phyloP scores from a whole-genome alignment of 1,140 invertebrate species.

The Arion vulgaris region DNA sequence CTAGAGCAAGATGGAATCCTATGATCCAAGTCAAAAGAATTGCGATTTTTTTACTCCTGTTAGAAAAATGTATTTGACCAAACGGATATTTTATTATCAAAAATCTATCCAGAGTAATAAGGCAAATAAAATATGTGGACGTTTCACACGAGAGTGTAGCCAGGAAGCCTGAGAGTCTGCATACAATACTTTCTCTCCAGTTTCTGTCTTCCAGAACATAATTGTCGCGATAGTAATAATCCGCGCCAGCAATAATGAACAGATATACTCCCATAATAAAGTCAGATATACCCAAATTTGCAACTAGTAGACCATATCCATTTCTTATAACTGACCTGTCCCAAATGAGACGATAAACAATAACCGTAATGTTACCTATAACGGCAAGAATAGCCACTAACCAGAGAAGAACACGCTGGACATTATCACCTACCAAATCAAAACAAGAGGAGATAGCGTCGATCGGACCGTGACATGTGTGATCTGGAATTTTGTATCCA shows the following conservation, averaged over 20 bases:
- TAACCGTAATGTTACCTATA: slow-evolving; percentile 47
- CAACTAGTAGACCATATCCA: slow-evolving; percentile 47
- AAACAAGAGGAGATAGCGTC: slow-evolving; percentile 56
- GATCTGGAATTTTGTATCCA: slow-evolving; percentile 32
- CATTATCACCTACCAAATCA: slow-evolving; percentile 43
- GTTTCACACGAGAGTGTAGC: slow-evolving; percentile 56
- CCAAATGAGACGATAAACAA: slow-evolving; percentile 40
- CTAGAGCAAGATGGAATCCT: no score
- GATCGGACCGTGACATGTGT: slow-evolving; percentile 46
- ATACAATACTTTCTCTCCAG: slow-evolving; percentile 55
- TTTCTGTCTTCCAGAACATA: slow-evolving; percentile 53
- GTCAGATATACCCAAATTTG: no score
- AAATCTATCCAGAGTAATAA: no score
- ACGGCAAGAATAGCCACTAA: slow-evolving; percentile 44
- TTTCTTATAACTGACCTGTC: slow-evolving; percentile 22
- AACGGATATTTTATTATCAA: no score
- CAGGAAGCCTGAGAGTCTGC: slow-evolving; percentile 56
- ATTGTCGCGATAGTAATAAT: no score
- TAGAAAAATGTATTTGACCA: no score
- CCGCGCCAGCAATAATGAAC: slow-evolving; percentile 57
- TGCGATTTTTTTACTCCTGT: no score
- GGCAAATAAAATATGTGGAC: no score
- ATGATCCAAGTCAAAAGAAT: no score
- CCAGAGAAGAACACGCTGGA: no score
- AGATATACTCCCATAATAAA: slow-evolving; percentile 67